Evolutionary conservation across 2,113 vertebrate species (phyloP).

Genomic region (Serranochromis macrocephalus): DNA sequence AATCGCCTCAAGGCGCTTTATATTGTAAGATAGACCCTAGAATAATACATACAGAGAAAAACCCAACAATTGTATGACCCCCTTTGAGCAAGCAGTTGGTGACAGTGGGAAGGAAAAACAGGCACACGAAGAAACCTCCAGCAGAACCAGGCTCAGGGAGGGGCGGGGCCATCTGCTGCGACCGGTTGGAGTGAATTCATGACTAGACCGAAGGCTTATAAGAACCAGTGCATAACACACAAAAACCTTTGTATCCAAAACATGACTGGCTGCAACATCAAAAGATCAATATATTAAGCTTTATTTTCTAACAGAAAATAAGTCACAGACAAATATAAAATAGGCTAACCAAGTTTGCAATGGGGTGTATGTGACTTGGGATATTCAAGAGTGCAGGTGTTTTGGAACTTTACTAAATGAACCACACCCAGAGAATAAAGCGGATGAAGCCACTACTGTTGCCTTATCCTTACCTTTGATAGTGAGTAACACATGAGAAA

Average conservation of each 20-base stretch:
- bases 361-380: background rate
- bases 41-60: background rate
- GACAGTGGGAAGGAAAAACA: background rate
- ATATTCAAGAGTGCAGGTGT: background rate
- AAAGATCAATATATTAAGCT: background rate
- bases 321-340: background rate
- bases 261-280: background rate
- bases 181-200: rapidly evolving
- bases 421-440: background rate
- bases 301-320: background rate
- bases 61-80: background rate
- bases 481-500: background rate
- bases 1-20: rapidly evolving
- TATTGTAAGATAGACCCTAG: background rate
- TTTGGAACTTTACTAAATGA: background rate
- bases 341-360: rapidly evolving
- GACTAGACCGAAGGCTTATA: background rate
- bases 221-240: background rate
- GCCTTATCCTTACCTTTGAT: rapidly evolving
- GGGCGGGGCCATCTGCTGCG: rapidly evolving
- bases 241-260: rapidly evolving
- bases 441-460: background rate
- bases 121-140: background rate
- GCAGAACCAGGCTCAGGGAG: background rate
- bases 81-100: background rate